phyloP scores from a whole-genome alignment of 2,113 vertebrate genomes.

The Ceyx cyanopectus region DNA sequence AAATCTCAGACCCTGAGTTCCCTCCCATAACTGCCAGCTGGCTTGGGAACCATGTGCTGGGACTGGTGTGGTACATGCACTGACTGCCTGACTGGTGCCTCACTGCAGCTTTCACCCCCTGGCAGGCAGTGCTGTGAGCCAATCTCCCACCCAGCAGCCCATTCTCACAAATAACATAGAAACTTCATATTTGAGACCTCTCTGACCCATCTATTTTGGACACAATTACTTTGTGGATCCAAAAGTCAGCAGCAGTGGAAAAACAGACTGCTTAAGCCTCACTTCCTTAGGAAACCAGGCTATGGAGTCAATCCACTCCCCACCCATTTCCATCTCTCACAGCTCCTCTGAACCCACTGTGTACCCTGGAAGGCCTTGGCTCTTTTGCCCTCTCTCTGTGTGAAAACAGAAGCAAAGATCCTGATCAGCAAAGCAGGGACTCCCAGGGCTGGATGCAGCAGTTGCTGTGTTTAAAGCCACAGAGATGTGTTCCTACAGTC shows the following conservation, averaged over 20 bases:
- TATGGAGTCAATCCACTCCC: not conserved
- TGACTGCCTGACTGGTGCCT: not conserved
- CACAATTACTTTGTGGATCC: not conserved
- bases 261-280: not conserved
- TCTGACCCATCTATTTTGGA: not conserved
- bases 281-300: conserved; percentile 53
- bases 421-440: not conserved
- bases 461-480: not conserved
- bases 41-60: not conserved
- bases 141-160: not conserved
- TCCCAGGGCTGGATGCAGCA: not conserved
- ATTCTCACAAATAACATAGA: not conserved
- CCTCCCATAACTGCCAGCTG: not conserved
- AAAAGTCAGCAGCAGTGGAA: not conserved
- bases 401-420: not conserved
- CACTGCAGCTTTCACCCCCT: not conserved
- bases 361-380: not conserved
- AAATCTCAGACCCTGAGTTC: not conserved
- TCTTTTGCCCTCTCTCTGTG: not conserved
- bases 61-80: not conserved
- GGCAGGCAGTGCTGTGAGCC: not conserved
- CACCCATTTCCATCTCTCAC: conserved; percentile 27
- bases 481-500: not conserved
- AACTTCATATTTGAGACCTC: not conserved
- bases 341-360: not conserved